A percentile compares a stretch with the other conserved stretches of the same genome.
phyloP scores from a whole-genome alignment of 2,888 invertebrate species.

The Coelopa pilipes region DNA sequence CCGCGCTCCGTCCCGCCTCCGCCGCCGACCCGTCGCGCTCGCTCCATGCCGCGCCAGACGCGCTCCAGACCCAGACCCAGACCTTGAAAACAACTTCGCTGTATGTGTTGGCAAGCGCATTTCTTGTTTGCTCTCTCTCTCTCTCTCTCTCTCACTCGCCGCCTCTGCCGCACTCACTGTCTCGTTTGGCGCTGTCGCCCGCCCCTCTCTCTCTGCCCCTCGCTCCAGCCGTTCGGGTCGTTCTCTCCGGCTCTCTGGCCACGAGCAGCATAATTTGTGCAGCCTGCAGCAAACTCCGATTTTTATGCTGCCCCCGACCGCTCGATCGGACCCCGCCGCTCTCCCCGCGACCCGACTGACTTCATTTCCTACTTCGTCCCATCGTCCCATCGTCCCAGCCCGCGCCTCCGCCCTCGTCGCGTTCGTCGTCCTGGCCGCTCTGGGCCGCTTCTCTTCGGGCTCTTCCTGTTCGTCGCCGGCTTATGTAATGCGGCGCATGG shows the following conservation, averaged over 20 bases:
- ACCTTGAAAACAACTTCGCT: conserved; percentile 26
- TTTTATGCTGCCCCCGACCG: conserved; percentile 5
- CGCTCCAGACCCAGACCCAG: conserved; percentile 29
- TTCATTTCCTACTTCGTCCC: conserved; percentile 11
- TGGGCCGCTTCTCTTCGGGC: conserved; percentile 4
- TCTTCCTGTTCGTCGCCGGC: conserved; percentile 9
- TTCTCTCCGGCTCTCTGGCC: too few species aligned
- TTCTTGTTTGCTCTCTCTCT: conserved; percentile 12
- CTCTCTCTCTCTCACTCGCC: background rate
- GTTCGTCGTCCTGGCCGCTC: conserved; percentile 1
- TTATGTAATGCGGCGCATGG: conserved; percentile 21
- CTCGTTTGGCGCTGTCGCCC: too few species aligned
- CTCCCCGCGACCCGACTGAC: background rate
- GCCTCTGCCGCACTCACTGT: too few species aligned
- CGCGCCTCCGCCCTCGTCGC: too few species aligned
- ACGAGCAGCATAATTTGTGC: conserved; percentile 11
- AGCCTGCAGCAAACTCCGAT: background rate
- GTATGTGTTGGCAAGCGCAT: conserved; percentile 8
- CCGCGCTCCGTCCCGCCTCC: background rate
- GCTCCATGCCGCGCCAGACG: background rate
- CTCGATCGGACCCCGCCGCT: background rate
- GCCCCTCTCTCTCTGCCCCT: background rate
- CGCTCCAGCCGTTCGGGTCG: background rate
- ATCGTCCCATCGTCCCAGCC: too few species aligned
- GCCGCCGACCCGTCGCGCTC: background rate